Base-by-base conservation (phyloP, 2,888 invertebrate genomes). In the Eristalis tenax region DNA sequence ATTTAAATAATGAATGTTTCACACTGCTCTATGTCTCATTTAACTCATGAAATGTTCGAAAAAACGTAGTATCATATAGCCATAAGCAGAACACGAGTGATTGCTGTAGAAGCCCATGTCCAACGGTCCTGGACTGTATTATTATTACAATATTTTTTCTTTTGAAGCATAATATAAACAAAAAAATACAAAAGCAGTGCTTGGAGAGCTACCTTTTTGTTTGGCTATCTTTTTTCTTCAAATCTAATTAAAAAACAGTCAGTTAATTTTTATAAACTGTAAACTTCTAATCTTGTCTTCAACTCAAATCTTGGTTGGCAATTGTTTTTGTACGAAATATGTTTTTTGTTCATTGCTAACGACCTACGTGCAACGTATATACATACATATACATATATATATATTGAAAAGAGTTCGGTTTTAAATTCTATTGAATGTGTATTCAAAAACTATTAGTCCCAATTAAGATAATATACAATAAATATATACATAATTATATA, bases 391-490 rank as follows among this genome's bases (percentile, higher is more conserved):
- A 50, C 18, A 50, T 18, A 50, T 22, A 50, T 50, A 50, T n/a
- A 50, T 50, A 43, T 18, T 43, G 8, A 50, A 50, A 50, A 50
- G 50, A 50, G 40, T 65, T 73, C 50, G 50, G 50, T 50, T 50
- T 50, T 50, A 50, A 50, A 50, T 50, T 71, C 38, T 61, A 66
- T 82, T 77, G 22, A 71, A 83, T 68, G 40, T 68, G 43, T 59
- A 76, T 65, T 73, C 28, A 43, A 65, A 57, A 69, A 83, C 69
- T 79, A 74, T 64, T 79, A 79, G 61, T 74, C 69, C 69, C 73
- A 83, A 73, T 83, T 64, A 83, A 79, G 63, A 79, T 74, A 73
- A 83, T 83, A 79, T 79, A 83, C 74, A 78, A 78, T n/a, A 83
- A 74, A 83, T 75, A 83, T 74, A 83, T 83, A 83, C 70, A 83